phyloP scores from a whole-genome alignment of 1,140 invertebrate species.

The Anadara kagoshimensis region DNA sequence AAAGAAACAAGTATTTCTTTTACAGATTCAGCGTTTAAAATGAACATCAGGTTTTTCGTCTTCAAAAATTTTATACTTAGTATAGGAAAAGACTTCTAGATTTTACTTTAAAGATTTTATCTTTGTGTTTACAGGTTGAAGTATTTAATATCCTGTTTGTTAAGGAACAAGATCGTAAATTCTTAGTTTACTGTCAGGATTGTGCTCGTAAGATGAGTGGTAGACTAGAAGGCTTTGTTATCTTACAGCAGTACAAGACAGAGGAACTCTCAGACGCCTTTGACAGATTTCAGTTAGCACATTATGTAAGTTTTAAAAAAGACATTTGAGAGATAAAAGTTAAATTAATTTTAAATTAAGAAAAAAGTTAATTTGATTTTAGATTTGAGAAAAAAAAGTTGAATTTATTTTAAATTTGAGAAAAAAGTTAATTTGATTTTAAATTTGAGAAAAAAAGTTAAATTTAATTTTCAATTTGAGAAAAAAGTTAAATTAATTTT shows the following conservation, averaged over 20 bases:
- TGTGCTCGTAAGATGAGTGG: conserved; percentile 89
- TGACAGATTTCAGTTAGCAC: conserved; percentile 76
- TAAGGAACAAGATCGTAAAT: conserved; percentile 95
- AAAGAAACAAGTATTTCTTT: no score
- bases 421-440: neutral
- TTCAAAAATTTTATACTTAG: no score
- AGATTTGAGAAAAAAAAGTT: no score
- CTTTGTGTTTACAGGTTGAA: conserved; percentile 81
- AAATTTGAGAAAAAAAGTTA: no score
- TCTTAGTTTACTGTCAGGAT: conserved; percentile 98
- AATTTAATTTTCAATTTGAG: no score
- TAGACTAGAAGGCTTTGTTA: conserved; percentile 90
- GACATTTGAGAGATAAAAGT: no score
- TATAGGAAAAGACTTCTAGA: no score
- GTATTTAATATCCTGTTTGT: conserved; percentile 99
- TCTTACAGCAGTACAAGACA: conserved; percentile 95
- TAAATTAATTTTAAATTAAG: no score
- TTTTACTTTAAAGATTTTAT: neutral
- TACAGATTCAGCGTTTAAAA: no score
- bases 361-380: neutral
- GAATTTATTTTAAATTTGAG: no score
- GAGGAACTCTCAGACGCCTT: conserved; percentile 93
- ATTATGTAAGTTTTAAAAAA: conserved; percentile 33
- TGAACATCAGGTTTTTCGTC: no score
- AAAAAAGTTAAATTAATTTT: neutral